Evolutionary conservation across 2,888 invertebrate genomes (phyloP).

Genomic region (Pristionchus fissidentatus): DNA sequence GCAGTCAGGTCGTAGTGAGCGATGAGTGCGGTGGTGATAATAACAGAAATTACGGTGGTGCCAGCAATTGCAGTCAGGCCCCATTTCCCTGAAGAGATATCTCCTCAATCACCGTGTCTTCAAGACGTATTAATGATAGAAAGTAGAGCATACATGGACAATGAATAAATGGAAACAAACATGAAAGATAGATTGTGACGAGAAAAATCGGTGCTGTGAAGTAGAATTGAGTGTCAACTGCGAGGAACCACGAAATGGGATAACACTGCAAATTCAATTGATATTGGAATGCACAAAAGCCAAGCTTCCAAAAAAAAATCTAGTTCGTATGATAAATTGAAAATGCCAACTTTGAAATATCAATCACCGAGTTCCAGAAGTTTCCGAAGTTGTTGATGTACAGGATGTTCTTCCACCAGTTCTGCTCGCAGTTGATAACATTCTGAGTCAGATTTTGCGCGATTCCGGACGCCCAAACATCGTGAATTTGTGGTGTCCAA

Average conservation of each 20-base stretch:
- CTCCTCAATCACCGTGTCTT: too few species aligned
- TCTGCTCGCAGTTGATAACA: neutral
- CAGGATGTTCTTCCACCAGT: slow-evolving; percentile 29
- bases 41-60: neutral
- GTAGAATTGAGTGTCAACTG: slow-evolving; percentile 41
- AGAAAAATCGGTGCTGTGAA: slow-evolving; percentile 18
- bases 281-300: too few species aligned
- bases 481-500: slow-evolving; percentile 18
- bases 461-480: neutral
- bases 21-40: neutral
- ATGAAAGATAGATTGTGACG: neutral
- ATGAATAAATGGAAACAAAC: neutral
- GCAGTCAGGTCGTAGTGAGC: neutral
- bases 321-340: too few species aligned
- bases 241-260: slow-evolving; percentile 38
- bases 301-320: too few species aligned
- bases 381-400: neutral
- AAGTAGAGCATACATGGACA: neutral
- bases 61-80: neutral
- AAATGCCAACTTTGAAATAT: too few species aligned
- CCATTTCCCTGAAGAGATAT: neutral
- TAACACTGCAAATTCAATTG: too few species aligned
- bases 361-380: neutral
- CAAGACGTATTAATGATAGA: too few species aligned
- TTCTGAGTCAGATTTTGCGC: neutral